Evolutionary conservation across 2,797 vertebrate species (phyloP).

Genomic region (Paedocypris micromegethes): DNA sequence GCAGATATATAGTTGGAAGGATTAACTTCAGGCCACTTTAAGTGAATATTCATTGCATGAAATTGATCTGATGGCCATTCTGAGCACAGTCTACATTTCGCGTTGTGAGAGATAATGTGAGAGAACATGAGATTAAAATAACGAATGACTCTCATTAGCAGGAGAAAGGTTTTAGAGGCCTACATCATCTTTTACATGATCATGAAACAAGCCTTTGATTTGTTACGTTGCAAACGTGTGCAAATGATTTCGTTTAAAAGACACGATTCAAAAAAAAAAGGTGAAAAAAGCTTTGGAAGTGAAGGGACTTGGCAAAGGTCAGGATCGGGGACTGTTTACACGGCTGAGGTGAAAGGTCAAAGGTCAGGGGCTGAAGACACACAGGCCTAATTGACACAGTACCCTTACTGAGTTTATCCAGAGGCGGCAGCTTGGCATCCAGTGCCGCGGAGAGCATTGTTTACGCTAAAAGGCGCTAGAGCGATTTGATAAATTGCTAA

Average conservation of each 20-base stretch:
- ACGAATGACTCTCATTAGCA: too few species aligned
- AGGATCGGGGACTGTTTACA: conserved; percentile 43
- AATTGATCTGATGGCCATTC: too few species aligned
- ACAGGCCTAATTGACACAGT: conserved; percentile 27
- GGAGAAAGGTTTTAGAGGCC: too few species aligned
- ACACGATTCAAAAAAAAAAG: neutral
- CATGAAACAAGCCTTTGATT: too few species aligned
- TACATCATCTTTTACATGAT: too few species aligned
- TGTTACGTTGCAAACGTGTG: too few species aligned
- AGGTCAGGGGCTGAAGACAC: conserved; percentile 32
- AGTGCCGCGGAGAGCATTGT: conserved; percentile 16
- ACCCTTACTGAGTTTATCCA: conserved; percentile 27
- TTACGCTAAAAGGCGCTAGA: conserved; percentile 27
- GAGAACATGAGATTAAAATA: too few species aligned
- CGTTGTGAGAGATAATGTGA: too few species aligned
- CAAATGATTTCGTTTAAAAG: conserved; percentile 41
- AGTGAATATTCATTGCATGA: too few species aligned
- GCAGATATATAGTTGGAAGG: too few species aligned
- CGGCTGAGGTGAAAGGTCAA: conserved; percentile 24
- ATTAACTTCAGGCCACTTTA: too few species aligned
- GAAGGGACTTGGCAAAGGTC: conserved; percentile 20
- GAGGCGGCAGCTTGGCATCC: conserved; percentile 13
- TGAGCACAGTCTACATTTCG: too few species aligned
- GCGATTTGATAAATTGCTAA: conserved; percentile 46
- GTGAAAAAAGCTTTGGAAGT: neutral